Base-by-base conservation (phyloP, 2,888 invertebrate species). In the Callyntrura sp. region DNA sequence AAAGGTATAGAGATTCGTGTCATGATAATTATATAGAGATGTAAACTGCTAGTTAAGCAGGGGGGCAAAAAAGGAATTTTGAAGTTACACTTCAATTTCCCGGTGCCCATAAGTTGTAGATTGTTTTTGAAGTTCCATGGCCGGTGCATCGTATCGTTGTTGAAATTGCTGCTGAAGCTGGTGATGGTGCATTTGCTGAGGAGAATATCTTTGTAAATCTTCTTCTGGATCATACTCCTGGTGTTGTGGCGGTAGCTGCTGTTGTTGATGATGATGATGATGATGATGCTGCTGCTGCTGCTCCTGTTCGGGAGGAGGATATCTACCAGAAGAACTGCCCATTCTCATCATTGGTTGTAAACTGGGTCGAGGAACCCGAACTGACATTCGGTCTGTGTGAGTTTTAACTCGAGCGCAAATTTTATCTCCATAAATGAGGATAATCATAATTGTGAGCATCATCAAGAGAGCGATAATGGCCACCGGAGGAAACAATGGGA, bases 401-500 rank as follows among this genome's bases (percentile, higher is more conserved):
- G 88, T 87, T 78, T 85, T 84, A 5, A 92, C 92, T 45, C 93
- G 60, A 12, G 91, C 88, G 94, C 97, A 98, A 92, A 97, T 95
- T 87, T 95, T 95, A 23, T 97, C 96, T 0, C 98, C 98, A 94
- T 96, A 97, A 92, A 96, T 96, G 25, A 98, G 94, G 93, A 98
- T 96, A 14, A 97, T 93, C 92, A 98, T 96, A 90, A 98, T 97
- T 4, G 97, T 96, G 91, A 96, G 96, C 45, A 97, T 95, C 45
- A 98, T 96, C 94, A 97, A 96, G 92, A 98, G 95, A 11, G 97
- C 96, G 45, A 98, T 94, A 35, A 96, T 96, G 17, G 97, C 96
- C 45, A 96, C 95, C 0, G 97, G 97, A 0, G 98, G 98, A 96
- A 97, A 98, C 92, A 97, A 96, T 90, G 97, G 95, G 92, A 97